Conservation (phyloP, 2,113 vertebrate genomes). For the Triplophysa dalaica region DNA sequence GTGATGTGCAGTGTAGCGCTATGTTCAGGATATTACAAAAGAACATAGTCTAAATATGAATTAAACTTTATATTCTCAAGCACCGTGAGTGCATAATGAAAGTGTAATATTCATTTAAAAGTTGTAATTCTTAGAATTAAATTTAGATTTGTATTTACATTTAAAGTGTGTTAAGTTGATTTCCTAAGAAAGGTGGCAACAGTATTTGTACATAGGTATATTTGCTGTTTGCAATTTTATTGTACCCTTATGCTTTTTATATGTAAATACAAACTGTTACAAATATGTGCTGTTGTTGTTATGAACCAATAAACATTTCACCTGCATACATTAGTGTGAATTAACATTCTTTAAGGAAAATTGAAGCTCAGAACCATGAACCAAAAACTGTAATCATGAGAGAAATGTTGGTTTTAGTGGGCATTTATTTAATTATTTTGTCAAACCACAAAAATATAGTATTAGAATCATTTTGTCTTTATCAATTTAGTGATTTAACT, state of each 20-base stretch:
- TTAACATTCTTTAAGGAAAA: neutral
- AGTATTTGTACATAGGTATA: neutral
- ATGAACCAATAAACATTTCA: neutral
- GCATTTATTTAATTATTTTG: neutral
- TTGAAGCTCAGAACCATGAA: neutral
- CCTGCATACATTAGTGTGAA: neutral
- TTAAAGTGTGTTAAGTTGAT: neutral
- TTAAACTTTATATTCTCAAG: neutral
- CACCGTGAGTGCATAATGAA: neutral
- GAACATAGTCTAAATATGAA: neutral
- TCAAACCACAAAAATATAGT: neutral
- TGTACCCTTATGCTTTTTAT: neutral
- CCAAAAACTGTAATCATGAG: neutral
- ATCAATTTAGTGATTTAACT: neutral
- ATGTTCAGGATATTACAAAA: neutral
- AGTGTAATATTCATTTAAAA: neutral
- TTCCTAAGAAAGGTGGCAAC: neutral
- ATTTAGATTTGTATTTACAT: neutral
- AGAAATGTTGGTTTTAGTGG: neutral
- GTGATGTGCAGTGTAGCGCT: neutral
- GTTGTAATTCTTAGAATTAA: neutral
- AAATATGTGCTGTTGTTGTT: neutral
- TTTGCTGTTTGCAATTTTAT: neutral
- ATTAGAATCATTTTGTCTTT: neutral
- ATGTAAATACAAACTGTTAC: neutral